Evolutionary conservation across 2,888 invertebrate genomes (phyloP).

Genomic region (Stegophylla sp.): DNA sequence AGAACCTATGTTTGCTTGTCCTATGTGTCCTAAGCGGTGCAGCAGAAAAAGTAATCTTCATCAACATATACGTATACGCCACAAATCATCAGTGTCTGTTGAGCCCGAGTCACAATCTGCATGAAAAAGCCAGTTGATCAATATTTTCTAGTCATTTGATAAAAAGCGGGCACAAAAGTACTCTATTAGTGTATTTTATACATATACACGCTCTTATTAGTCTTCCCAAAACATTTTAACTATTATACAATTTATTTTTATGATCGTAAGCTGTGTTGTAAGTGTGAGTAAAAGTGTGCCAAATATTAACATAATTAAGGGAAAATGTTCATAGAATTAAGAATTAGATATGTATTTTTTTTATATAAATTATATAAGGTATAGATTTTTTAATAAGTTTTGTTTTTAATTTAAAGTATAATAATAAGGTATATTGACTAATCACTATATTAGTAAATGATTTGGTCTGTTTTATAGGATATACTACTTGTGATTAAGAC

Average conservation of each 20-base stretch:
- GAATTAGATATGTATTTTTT: constrained; percentile 23
- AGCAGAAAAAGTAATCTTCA: constrained; percentile 61
- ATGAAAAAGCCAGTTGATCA: constrained; percentile 14
- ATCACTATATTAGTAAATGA: constrained; percentile 8
- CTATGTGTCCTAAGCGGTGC: constrained; percentile 60
- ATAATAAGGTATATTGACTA: neutral
- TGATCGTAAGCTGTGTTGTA: too few species aligned
- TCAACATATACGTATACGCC: constrained; percentile 54
- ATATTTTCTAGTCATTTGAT: constrained; percentile 44
- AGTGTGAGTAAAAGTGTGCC: constrained; percentile 46
- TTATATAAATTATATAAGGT: constrained; percentile 10
- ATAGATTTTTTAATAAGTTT: constrained; percentile 30
- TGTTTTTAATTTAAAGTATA: constrained; percentile 14
- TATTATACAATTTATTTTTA: constrained; percentile 52
- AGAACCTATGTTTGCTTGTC: constrained; percentile 76
- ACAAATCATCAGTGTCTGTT: constrained; percentile 44
- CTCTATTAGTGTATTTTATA: neutral
- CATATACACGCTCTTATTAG: constrained; percentile 29
- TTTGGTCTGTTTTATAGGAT: neutral
- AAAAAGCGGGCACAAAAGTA: constrained; percentile 45
- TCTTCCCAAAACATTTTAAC: constrained; percentile 38
- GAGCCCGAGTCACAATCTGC: constrained; percentile 43
- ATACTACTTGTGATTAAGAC: too few species aligned
- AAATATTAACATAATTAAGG: constrained; percentile 43
- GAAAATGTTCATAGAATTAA: constrained; percentile 32